Evolutionary conservation across 2,888 invertebrate species (phyloP), one percentile per base, ranked within the genome.

Genomic region (Phasia obesa): DNA sequence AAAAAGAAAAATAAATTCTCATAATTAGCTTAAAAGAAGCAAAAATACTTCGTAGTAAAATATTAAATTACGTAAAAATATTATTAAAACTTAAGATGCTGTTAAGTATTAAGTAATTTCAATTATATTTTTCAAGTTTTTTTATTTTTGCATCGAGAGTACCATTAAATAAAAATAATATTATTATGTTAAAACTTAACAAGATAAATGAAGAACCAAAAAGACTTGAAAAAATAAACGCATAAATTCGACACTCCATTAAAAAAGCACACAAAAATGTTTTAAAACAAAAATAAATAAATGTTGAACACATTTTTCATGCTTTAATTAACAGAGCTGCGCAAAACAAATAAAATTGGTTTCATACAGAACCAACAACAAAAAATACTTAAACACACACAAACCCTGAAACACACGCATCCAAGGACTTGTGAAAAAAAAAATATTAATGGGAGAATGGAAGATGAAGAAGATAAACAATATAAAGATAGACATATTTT

Each of bases 261-360:
- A 76, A 73, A 81, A 42, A 42, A 62, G 17, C 5, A 57, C 62
- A 69, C 55, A 62, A 62, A 75, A 69, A 49, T 59, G n/a, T 59
- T 79, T 73, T 35, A 44, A 73, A 78, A 78, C 64, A 51, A 74
- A 78, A 74, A 65, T 65, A 73, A 77, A 81, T 73, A 73, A 81
- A 75, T 74, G 78, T 70, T 74, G 57, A 79, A 70, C 62, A 79
- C 73, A 84, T 84, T 84, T 81, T 84, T 80, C 80, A 80, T 81
- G 84, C 76, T 73, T 84, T 84, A 84, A 84, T 81, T 84, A 84
- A 80, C 84, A 80, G 76, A 69, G 35, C 31, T 57, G 64, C 15
- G 38, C 35, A 35, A 35, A 44, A 44, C 15, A 23, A 51, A 65
- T 21, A 19, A 42, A 9, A 42, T 13, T 51, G 2, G 2, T 38